Evolutionary conservation across 1,140 invertebrate genomes (phyloP), one percentile per base, ranked within the genome.

Genomic region (Pseudomyrmex cubaensis): DNA sequence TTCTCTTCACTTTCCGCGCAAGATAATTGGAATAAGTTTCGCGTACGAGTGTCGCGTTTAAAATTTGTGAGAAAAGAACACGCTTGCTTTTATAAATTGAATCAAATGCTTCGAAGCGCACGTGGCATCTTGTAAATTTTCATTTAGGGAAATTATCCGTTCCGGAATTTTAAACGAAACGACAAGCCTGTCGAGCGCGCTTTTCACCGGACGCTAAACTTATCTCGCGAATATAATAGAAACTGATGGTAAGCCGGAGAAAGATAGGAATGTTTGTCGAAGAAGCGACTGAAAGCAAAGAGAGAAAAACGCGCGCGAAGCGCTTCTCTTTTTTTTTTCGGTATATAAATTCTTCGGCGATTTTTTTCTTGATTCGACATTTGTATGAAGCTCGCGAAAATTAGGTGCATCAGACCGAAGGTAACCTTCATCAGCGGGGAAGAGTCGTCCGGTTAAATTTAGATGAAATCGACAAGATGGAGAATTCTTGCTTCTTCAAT

Each of bases 41-140:
- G 62, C 82, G 64, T 62, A 61, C 73, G 85, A 56, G 17, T 59
- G 22, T n/a, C 7, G 66, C 61, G 67, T 59, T 69, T 54, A 72
- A 77, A 52, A 50, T 77, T 83, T 66, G 72, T 35, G 50, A 73
- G 73, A 52, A 57, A 61, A 52, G 0, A 35, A 35, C 35, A 77
- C 70, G 80, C 69, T 66, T 54, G 83, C 82, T 73, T 86, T 70
- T 69, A 5, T 7, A 35, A 35, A 35, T 48, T 57, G 12, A 20
- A 46, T 17, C 67, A 8, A 61, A 20, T 22, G 20, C 12, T 35
- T 35, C 7, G 35, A 35, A 35, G 0, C 5, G 44, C 70, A 74
- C 17, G 2, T 35, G 13, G 8, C 15, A 77, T 77, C 76, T 86
- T 89, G 91, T 91, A 91, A 92, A 91, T 91, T 88, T 92, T 91